A percentile compares a stretch with the other conserved stretches of the same genome.
Conservation (phyloP, 2,797 vertebrate species). For the Miichthys miiuy region DNA sequence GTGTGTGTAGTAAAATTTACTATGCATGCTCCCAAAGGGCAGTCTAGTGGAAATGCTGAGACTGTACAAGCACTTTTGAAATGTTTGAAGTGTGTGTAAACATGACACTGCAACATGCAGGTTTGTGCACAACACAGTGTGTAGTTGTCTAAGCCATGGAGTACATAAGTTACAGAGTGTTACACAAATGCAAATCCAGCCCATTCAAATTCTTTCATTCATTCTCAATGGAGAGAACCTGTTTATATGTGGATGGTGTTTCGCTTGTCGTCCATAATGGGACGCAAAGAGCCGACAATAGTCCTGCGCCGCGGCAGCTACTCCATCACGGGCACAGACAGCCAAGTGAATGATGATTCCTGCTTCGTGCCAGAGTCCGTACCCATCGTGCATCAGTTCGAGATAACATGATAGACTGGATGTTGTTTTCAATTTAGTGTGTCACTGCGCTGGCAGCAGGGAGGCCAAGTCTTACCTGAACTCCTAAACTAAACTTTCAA, state of each 20-base stretch:
- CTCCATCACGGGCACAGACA: constrained; percentile 68
- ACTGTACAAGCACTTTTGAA: background rate
- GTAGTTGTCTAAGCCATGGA: background rate
- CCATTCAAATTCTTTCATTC: constrained; percentile 3
- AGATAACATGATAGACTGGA: constrained; percentile 37
- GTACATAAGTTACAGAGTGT: background rate
- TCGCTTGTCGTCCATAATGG: constrained; percentile 56
- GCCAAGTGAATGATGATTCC: constrained; percentile 63
- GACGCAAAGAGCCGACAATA: constrained; percentile 47
- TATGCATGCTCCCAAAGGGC: constrained; percentile 2
- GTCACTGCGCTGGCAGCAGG: background rate
- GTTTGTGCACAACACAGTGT: constrained; percentile 3
- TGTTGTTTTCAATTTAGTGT: constrained; percentile 47
- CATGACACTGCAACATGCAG: background rate
- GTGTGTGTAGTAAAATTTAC: background rate
- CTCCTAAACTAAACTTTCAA: constrained; percentile 2
- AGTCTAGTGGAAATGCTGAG: background rate
- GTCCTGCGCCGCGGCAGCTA: constrained; percentile 45
- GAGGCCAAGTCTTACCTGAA: background rate
- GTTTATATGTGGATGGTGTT: constrained; percentile 54
- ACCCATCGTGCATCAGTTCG: constrained; percentile 49
- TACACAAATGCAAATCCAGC: constrained; percentile 26
- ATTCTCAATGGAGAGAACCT: constrained; percentile 43
- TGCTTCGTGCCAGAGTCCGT: constrained; percentile 36
- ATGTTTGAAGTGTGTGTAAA: constrained; percentile 1